Conservation (phyloP, 2,888 invertebrate species). For the Folsomia manolachei region DNA sequence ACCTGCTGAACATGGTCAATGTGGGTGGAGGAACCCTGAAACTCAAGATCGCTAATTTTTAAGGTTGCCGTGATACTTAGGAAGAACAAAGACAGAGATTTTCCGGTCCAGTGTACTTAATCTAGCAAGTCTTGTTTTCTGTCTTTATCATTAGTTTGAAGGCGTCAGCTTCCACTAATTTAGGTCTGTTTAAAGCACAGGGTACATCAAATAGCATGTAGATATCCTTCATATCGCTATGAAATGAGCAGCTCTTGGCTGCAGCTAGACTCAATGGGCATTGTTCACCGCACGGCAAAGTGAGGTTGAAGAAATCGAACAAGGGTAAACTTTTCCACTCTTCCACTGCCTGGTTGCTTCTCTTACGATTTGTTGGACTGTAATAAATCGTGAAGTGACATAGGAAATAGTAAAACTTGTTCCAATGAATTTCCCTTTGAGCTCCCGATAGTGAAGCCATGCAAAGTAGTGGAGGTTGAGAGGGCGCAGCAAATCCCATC, state of each 20-base stretch:
- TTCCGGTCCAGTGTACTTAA: constrained; percentile 15
- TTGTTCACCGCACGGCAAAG: constrained; percentile 11
- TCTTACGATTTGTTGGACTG: constrained; percentile 11
- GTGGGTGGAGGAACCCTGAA: no score
- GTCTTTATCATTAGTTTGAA: constrained; percentile 9
- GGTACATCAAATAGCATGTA: constrained; percentile 13
- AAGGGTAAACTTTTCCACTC: not conserved
- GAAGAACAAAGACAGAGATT: no score
- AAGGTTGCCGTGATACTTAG: no score
- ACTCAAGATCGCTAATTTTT: no score
- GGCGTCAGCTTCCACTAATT: constrained; percentile 19
- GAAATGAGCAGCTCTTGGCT: constrained; percentile 1
- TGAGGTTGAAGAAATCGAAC: constrained; percentile 22
- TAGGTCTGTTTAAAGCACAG: not conserved
- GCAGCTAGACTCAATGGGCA: constrained; percentile 13
- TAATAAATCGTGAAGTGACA: not conserved
- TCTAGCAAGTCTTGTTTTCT: constrained; percentile 10
- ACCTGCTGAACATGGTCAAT: no score
- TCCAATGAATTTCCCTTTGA: not conserved
- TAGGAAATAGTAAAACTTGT: constrained; percentile 12
- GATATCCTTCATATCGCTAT: not conserved
- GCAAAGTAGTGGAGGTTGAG: no score
- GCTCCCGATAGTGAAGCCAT: no score
- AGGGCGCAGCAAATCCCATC: no score
- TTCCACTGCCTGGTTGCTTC: constrained; percentile 19